Base-by-base conservation (phyloP, 1,140 invertebrate species). In the Spodoptera litura region DNA sequence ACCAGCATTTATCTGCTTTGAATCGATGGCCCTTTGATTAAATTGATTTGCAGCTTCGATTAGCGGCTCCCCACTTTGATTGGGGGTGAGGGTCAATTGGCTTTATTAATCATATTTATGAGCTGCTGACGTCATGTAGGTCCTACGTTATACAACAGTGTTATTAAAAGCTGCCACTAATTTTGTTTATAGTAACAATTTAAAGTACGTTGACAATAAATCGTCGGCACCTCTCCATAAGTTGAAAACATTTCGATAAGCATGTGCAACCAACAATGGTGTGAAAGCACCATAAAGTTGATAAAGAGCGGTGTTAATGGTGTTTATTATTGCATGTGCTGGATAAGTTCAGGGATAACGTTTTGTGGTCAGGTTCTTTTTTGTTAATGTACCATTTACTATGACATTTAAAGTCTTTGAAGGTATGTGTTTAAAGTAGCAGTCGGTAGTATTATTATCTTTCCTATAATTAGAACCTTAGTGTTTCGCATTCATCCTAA, bases 1-100 rank as follows among this genome's bases (percentile, higher is more conserved):
- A 12, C 13, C 83, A 88, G 85, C 84, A 83, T 88, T 87, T 89
- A 88, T 85, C 84, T 85, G 79, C 81, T 77, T 87, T 83, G 85
- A 83, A 87, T 84, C 82, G 83, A 85, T 88, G 78, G 81, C 80
- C 74, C 82, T 91, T 81, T 92, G 89, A 92, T 92, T 89, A 88
- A 88, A 85, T 61, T 64, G 59, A 76, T 76, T 53, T 38, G 58
- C 59, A 61, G 44, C 20, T 52, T 61, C 20, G 71, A 74, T 74
- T 74, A 74, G 56, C 56, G 11, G 38, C 38, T 49, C 62, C 38
- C 15, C 15, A 49, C 15, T 66, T 66, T 64, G 61, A 66, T 66
- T 20, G 9, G 6, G 38, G 15, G 38, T 49, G 62, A 66, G 38
- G 38, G 38, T 20, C 38, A 49, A 49, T 49, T 20, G 58, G 58